Evolutionary conservation across 2,888 invertebrate species (phyloP).

Genomic region (Drosophila phalerata): DNA sequence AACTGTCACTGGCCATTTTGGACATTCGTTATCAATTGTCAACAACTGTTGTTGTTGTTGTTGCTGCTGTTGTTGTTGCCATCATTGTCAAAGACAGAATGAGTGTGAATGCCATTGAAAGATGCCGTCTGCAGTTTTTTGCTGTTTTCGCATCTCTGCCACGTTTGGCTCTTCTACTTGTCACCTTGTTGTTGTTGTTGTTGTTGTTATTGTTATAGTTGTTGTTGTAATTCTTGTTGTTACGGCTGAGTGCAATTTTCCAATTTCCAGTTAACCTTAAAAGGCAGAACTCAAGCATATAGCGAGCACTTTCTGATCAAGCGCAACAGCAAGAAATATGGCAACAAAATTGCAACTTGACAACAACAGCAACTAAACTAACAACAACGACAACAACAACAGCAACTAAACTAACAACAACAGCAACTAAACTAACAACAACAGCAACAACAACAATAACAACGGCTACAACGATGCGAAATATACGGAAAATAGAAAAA

Average conservation of each 20-base stretch:
- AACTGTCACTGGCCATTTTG: constrained; percentile 55
- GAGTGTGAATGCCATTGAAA: constrained; percentile 48
- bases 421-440: constrained; percentile 9
- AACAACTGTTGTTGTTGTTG: constrained; percentile 43
- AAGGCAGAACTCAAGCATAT: constrained; percentile 57
- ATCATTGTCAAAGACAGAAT: constrained; percentile 47
- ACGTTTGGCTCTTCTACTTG: constrained; percentile 53
- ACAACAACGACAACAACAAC: constrained; percentile 18
- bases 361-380: constrained; percentile 25
- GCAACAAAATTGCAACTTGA: constrained; percentile 58
- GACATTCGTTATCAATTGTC: constrained; percentile 65
- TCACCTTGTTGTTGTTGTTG: constrained; percentile 2
- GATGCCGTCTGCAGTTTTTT: constrained; percentile 38
- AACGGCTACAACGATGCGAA: constrained; percentile 4
- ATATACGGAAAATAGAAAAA: constrained; percentile 29
- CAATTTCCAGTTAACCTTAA: constrained; percentile 74
- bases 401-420: constrained; percentile 1
- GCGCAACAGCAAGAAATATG: constrained; percentile 60
- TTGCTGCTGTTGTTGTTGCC: constrained; percentile 16
- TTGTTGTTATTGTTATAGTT: background rate
- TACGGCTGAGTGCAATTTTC: constrained; percentile 68
- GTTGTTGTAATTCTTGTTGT: constrained; percentile 10
- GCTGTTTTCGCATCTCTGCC: constrained; percentile 61
- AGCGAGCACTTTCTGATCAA: constrained; percentile 43
- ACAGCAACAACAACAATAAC: constrained; percentile 21